phyloP scores from a whole-genome alignment of 2,888 invertebrate species.

The Lasius platythorax region DNA sequence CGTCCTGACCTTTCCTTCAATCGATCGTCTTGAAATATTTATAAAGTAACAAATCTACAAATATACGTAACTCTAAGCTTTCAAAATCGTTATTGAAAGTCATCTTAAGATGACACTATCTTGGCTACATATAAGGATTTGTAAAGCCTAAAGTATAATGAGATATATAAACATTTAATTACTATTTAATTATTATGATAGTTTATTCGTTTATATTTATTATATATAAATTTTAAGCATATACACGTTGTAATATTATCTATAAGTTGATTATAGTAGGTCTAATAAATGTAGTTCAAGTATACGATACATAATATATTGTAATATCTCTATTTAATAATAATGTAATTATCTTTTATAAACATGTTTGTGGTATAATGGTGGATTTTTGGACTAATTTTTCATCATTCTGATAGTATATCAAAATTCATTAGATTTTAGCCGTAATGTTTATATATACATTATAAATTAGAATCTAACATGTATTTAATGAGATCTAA shows the following conservation, averaged over 20 bases:
- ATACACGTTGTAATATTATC: neutral
- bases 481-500: conserved; percentile 3
- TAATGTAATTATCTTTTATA: neutral
- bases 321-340: neutral
- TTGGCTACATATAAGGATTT: neutral
- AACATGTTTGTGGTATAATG: neutral
- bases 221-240: neutral
- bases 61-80: conserved; percentile 25
- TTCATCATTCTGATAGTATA: neutral
- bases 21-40: conserved; percentile 67
- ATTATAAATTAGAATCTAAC: conserved; percentile 8
- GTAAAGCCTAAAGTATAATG: neutral
- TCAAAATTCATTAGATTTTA: conserved; percentile 15
- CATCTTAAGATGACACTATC: conserved; percentile 19
- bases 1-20: conserved; percentile 60
- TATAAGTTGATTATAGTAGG: neutral
- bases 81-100: conserved; percentile 39
- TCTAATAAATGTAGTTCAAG: neutral
- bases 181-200: neutral
- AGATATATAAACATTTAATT: neutral
- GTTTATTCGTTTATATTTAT: neutral
- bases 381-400: conserved; percentile 4
- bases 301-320: neutral
- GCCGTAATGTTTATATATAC: neutral
- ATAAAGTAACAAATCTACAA: conserved; percentile 57